phyloP scores from a whole-genome alignment of 2,888 invertebrate species.

The Axea sp. region DNA sequence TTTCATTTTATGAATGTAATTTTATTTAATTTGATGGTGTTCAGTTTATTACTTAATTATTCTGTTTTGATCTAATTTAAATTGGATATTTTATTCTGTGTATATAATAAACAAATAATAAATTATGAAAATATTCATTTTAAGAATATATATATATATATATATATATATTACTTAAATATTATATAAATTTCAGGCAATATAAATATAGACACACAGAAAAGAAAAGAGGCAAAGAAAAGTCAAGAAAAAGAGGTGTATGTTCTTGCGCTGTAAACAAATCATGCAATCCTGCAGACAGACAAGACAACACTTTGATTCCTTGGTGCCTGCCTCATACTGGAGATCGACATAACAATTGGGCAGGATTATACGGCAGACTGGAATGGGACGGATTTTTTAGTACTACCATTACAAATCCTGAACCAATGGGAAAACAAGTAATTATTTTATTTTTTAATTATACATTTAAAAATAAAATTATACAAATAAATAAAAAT shows the following conservation, averaged over 20 bases:
- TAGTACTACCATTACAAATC: slow-evolving; percentile 91
- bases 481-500: too few species aligned
- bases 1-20: too few species aligned
- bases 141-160: too few species aligned
- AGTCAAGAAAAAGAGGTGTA: slow-evolving; percentile 83
- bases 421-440: slow-evolving; percentile 95
- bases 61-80: too few species aligned
- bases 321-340: slow-evolving; percentile 95
- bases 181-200: slow-evolving; percentile 13
- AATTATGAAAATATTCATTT: too few species aligned
- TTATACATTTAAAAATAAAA: not conserved
- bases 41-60: too few species aligned
- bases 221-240: slow-evolving; percentile 80
- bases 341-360: slow-evolving; percentile 90
- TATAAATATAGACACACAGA: slow-evolving; percentile 81
- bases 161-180: not conserved
- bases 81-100: too few species aligned
- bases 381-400: slow-evolving; percentile 92
- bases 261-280: slow-evolving; percentile 86
- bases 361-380: slow-evolving; percentile 92
- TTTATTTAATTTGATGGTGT: too few species aligned
- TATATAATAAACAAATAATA: too few species aligned
- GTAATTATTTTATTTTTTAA: slow-evolving; percentile 69
- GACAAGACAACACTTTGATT: slow-evolving; percentile 90
- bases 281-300: slow-evolving; percentile 85